Evolutionary conservation across 2,797 vertebrate species (phyloP).

Genomic region (Rhynchotus rufescens): DNA sequence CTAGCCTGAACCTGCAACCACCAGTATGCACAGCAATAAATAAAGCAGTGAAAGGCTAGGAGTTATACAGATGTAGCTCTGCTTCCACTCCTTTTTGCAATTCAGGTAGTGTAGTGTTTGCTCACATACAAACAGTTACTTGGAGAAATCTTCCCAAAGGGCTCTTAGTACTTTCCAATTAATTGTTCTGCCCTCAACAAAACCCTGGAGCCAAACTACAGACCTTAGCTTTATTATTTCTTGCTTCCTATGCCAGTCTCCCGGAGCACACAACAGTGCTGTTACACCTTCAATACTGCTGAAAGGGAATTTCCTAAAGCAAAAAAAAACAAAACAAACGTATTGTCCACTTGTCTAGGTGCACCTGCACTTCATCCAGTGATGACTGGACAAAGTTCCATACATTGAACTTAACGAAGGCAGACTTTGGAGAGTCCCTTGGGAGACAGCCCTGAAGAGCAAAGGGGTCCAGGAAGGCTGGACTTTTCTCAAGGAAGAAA

Average conservation of each 20-base stretch:
- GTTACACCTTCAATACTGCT: not conserved
- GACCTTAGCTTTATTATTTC: not conserved
- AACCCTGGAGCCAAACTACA: not conserved
- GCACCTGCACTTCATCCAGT: not conserved
- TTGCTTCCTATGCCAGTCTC: not conserved
- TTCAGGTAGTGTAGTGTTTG: not conserved
- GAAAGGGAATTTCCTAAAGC: not conserved
- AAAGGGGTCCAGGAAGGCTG: no score
- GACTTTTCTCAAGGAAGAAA: no score
- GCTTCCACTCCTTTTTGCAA: not conserved
- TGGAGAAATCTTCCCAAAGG: not conserved
- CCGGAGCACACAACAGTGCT: not conserved
- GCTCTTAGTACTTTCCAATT: not conserved
- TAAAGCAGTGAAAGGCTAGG: not conserved
- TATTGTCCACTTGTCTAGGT: not conserved
- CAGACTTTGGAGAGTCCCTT: no score
- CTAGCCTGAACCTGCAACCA: not conserved
- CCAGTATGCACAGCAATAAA: not conserved
- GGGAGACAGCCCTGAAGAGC: no score
- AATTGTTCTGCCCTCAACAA: not conserved
- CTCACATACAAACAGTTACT: not conserved
- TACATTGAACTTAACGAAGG: no score
- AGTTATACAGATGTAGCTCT: not conserved
- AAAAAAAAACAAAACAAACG: not conserved
- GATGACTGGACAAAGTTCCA: not conserved